phyloP scores from a whole-genome alignment of 2,113 vertebrate species.

The Gymnogyps californianus region DNA sequence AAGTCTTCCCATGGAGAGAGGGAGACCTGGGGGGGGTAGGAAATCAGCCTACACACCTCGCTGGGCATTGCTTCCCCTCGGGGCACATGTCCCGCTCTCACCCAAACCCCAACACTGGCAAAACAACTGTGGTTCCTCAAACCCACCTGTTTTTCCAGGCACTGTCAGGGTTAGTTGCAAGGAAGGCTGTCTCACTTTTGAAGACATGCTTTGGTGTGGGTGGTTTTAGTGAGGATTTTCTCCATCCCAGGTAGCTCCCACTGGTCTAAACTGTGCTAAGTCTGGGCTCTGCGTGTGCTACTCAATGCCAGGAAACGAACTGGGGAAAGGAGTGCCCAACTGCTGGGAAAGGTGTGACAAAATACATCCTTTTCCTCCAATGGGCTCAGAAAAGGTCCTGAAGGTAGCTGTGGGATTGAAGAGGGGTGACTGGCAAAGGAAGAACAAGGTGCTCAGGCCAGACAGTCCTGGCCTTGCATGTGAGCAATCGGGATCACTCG shows the following conservation, averaged over 20 bases:
- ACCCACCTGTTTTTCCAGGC: neutral
- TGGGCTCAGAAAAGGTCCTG: neutral
- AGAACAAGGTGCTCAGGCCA: neutral
- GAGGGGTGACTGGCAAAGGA: neutral
- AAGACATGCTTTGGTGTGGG: neutral
- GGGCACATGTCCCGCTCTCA: rapidly evolving
- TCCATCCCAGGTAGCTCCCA: neutral
- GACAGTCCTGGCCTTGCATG: neutral
- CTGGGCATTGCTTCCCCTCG: neutral
- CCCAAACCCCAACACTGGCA: rapidly evolving
- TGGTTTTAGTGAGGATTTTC: neutral
- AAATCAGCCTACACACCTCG: neutral
- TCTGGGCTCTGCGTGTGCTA: neutral
- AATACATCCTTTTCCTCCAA: neutral
- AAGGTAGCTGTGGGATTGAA: neutral
- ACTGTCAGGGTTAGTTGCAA: neutral
- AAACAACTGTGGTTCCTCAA: neutral
- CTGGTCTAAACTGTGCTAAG: neutral
- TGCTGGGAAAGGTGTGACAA: neutral
- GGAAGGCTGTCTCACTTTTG: neutral
- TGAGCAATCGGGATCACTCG: rapidly evolving
- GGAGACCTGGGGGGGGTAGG: neutral
- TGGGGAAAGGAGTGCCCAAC: neutral
- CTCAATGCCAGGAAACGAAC: neutral
- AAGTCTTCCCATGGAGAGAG: neutral